Evolutionary conservation across 1,140 invertebrate genomes (phyloP).

Genomic region (Brachionus asplanchnoidis): DNA sequence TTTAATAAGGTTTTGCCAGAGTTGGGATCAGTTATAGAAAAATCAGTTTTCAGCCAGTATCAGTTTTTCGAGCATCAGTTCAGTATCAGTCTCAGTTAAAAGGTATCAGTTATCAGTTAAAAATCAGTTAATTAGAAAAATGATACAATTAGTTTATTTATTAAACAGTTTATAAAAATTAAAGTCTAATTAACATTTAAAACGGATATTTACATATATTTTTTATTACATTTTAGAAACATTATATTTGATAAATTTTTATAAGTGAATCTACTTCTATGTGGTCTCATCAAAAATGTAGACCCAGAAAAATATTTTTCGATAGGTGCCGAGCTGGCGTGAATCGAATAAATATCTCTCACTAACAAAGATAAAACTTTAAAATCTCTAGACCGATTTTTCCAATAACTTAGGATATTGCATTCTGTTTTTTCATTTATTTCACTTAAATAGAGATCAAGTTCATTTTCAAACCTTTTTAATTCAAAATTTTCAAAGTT

Average conservation of each 20-base stretch:
- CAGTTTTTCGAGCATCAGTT: not conserved
- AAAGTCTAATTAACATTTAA: no score
- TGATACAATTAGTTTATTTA: not conserved
- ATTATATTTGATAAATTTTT: no score
- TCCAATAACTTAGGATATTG: not conserved
- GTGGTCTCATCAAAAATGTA: no score
- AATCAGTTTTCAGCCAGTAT: not conserved
- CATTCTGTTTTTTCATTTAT: not conserved
- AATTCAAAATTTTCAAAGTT: no score
- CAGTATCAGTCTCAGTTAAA: not conserved
- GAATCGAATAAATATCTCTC: not conserved
- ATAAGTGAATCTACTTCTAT: no score
- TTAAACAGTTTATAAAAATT: no score
- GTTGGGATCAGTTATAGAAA: no score
- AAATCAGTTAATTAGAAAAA: slow-evolving; percentile 1
- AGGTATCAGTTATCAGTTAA: not conserved
- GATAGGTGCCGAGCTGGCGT: no score
- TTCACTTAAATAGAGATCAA: not conserved
- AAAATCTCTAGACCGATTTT: not conserved
- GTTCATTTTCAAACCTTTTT: not conserved
- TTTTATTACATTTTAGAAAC: no score
- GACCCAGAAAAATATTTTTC: no score
- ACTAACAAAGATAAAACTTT: not conserved
- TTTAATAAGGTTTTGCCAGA: no score
- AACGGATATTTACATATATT: no score